These are phyloP conservation scores for Protodeltote pygarga DNA, from an alignment of 2,888 invertebrate genomes.

Conservation along the genomic window DNA sequence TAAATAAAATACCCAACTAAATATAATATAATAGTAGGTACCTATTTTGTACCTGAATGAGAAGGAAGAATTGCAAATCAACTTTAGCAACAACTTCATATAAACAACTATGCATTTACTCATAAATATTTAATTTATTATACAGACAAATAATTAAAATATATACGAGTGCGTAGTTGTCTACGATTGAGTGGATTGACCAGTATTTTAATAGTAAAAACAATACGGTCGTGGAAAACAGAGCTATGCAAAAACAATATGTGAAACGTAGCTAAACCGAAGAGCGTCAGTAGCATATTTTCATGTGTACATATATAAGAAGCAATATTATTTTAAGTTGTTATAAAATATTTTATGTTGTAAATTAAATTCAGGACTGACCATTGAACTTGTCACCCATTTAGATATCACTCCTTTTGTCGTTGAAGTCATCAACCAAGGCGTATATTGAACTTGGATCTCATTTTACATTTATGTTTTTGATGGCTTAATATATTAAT, in stretches of 20 bases:
- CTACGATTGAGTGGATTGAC: conserved; percentile 20
- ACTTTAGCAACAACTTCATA: conserved; percentile 4
- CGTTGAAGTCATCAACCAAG: no score
- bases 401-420: no score
- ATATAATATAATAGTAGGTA: neutral
- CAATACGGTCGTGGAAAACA: conserved; percentile 26
- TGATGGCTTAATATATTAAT: no score
- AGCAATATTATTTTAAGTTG: conserved; percentile 4
- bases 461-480: no score
- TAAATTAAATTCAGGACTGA: no score
- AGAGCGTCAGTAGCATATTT: conserved; percentile 1
- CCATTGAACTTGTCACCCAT: no score
- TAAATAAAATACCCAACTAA: no score
- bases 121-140: conserved; percentile 16
- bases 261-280: conserved; percentile 20
- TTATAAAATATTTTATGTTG: no score
- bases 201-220: conserved; percentile 39
- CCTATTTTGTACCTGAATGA: neutral
- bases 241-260: conserved; percentile 14
- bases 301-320: conserved; percentile 6
- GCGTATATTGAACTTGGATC: no score
- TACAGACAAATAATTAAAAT: conserved; percentile 18
- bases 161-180: conserved; percentile 36
- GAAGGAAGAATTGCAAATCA: neutral
- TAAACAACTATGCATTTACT: conserved; percentile 22